Evolutionary conservation across 2,113 vertebrate genomes (phyloP).

Genomic region (Heloderma charlesbogerti): DNA sequence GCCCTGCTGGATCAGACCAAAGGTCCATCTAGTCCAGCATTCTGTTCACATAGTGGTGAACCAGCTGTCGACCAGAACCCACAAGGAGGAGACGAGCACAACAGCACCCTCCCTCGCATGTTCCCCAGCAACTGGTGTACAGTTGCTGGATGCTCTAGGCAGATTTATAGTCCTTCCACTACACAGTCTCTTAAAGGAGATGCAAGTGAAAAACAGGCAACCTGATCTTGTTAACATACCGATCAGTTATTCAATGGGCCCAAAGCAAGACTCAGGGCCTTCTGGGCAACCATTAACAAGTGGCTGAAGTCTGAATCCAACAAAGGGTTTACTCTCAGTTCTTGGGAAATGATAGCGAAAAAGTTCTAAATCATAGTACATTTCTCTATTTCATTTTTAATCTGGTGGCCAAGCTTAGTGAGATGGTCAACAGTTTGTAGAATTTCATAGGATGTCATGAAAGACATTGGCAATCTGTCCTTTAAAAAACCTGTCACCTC

Average conservation of each 20-base stretch:
- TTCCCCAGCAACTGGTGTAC: too few species aligned
- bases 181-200: background rate
- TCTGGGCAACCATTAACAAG: background rate
- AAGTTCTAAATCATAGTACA: background rate
- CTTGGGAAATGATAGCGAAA: background rate
- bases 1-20: too few species aligned
- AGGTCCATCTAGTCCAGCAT: too few species aligned
- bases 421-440: background rate
- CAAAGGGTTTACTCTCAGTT: background rate
- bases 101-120: background rate
- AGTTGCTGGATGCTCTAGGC: too few species aligned
- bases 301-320: background rate
- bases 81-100: too few species aligned
- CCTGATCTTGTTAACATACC: background rate
- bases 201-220: background rate
- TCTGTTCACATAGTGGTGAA: too few species aligned
- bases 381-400: background rate
- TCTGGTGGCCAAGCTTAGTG: slow-evolving; percentile 5
- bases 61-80: too few species aligned
- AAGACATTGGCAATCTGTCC: rapidly evolving
- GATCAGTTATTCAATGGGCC: background rate
- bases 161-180: background rate
- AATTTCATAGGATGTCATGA: rapidly evolving
- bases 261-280: background rate
- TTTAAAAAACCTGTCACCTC: background rate